These are phyloP conservation scores for Harpegnathos saltator DNA, from an alignment of 1,140 invertebrate genomes.

Conservation along the genomic window DNA sequence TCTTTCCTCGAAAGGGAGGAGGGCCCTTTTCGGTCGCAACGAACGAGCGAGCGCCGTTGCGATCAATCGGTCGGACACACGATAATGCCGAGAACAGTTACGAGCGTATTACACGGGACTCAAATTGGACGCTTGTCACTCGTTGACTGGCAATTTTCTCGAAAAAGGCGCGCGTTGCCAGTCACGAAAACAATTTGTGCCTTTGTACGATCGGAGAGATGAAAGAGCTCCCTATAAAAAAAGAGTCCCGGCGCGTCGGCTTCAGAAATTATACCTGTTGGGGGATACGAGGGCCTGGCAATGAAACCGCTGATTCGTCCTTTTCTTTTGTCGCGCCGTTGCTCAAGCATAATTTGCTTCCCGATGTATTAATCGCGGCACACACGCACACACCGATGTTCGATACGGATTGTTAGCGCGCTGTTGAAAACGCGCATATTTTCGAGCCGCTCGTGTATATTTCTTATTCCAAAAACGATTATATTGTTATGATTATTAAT, in stretches of 20 bases:
- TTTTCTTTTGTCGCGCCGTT: conserved; percentile 8
- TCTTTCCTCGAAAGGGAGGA: background rate
- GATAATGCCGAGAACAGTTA: conserved; percentile 51
- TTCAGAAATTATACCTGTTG: conserved; percentile 45
- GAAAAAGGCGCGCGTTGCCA: conserved; percentile 52
- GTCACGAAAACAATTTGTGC: conserved; percentile 70
- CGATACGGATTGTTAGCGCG: background rate
- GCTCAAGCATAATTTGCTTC: conserved; percentile 30
- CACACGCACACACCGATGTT: background rate
- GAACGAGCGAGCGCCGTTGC: conserved; percentile 20
- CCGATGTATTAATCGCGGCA: conserved; percentile 27
- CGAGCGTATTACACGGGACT: conserved; percentile 6
- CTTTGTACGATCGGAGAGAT: conserved; percentile 33
- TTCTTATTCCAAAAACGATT: too few species aligned
- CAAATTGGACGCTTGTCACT: conserved; percentile 72
- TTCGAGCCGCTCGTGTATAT: too few species aligned
- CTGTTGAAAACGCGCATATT: too few species aligned
- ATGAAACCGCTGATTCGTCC: background rate
- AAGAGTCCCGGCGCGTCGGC: conserved; percentile 21
- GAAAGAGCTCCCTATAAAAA: conserved; percentile 46
- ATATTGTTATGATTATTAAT: too few species aligned
- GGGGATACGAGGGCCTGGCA: background rate
- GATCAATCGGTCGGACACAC: background rate
- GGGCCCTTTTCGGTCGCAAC: background rate
- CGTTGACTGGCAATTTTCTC: conserved; percentile 71